Percentiles rank a stretch among this genome's conserved stretches.
Evolutionary conservation across 2,113 vertebrate species (phyloP).

Genomic region (Malurus melanocephalus): DNA sequence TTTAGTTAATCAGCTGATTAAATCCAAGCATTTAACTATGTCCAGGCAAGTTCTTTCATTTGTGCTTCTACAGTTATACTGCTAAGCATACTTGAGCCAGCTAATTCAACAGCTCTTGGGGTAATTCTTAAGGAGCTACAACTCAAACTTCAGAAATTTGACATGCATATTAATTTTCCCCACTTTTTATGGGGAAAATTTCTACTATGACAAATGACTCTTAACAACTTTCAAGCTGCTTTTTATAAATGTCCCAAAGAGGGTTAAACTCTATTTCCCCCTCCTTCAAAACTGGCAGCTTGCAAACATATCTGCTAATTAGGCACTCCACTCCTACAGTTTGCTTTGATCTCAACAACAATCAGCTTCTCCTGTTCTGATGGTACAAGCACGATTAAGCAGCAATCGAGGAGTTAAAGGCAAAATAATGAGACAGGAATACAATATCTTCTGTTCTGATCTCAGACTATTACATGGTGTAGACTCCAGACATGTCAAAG

Average conservation of each 20-base stretch:
- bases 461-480: neutral
- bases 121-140: neutral
- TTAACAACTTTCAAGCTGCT: neutral
- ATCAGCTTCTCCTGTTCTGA: neutral
- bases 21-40: neutral
- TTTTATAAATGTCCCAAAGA: neutral
- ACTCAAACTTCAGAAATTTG: neutral
- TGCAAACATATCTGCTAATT: slow-evolving; percentile 15
- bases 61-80: neutral
- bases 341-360: slow-evolving; percentile 47
- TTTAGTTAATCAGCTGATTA: neutral
- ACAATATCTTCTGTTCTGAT: neutral
- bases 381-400: neutral
- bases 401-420: slow-evolving; percentile 38
- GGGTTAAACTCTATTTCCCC: neutral
- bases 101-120: neutral
- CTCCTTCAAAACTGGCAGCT: slow-evolving; percentile 3
- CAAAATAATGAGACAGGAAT: slow-evolving; percentile 17
- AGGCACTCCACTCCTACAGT: neutral
- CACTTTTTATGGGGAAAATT: neutral
- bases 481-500: slow-evolving; percentile 30
- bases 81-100: neutral
- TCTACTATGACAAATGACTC: neutral
- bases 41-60: neutral
- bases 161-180: neutral